phyloP scores from a whole-genome alignment of 1,140 invertebrate species.

The Batillaria attramentaria region DNA sequence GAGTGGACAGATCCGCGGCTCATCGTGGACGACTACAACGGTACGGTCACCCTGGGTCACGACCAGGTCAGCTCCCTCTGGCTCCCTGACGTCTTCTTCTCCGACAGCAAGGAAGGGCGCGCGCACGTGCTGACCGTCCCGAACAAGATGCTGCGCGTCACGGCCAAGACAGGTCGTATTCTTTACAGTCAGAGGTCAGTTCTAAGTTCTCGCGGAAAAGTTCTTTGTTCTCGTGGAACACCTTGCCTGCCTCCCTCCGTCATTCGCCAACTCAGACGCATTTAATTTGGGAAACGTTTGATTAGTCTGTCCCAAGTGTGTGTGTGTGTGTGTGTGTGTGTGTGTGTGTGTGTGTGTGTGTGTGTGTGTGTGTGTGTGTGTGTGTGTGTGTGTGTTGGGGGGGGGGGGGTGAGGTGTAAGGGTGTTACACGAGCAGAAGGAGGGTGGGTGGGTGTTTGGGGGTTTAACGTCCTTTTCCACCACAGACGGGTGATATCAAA shows the following conservation, averaged over 20 bases:
- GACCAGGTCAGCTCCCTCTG: slow-evolving; percentile 15
- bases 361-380: background rate
- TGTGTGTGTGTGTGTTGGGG: too few relatives aligned
- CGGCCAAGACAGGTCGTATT: background rate
- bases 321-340: too few relatives aligned
- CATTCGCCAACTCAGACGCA: background rate
- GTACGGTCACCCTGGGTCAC: slow-evolving; percentile 13
- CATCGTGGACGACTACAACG: slow-evolving; percentile 4
- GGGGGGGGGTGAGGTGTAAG: background rate
- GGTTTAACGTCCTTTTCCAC: too few relatives aligned
- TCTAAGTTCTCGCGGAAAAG: too few relatives aligned
- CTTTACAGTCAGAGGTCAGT: slow-evolving; percentile 10
- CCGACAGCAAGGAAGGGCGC: slow-evolving; percentile 21
- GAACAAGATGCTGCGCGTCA: background rate
- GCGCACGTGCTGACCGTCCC: background rate
- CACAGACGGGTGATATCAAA: too few relatives aligned
- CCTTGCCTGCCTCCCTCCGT: background rate
- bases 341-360: background rate
- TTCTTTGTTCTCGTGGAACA: background rate
- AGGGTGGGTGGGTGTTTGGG: too few relatives aligned
- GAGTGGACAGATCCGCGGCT: slow-evolving; percentile 32
- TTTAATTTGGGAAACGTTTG: too few relatives aligned
- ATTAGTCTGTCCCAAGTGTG: too few relatives aligned
- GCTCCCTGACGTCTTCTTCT: slow-evolving; percentile 34
- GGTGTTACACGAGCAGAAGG: background rate